A percentile compares a stretch with the other conserved stretches of the same genome.
Conservation (phyloP, 2,888 invertebrate genomes). For the Ormyrus labotus region DNA sequence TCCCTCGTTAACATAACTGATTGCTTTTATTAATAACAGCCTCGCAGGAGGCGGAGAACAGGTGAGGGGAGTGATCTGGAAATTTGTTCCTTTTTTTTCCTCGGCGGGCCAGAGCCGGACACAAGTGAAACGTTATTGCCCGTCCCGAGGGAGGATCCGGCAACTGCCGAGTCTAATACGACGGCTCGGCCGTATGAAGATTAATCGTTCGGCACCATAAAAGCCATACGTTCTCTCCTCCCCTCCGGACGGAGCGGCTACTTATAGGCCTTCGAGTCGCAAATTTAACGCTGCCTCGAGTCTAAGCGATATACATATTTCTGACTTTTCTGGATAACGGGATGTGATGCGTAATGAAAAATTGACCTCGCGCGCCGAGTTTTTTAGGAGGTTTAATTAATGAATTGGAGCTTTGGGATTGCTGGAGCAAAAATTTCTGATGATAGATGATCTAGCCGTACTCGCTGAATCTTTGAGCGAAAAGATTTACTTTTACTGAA, state of each 20-base stretch:
- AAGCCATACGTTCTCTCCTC: constrained; percentile 61
- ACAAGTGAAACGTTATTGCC: constrained; percentile 70
- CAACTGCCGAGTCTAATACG: constrained; percentile 66
- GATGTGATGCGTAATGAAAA: neutral
- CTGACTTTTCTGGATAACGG: neutral
- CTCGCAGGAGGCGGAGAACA: constrained; percentile 17
- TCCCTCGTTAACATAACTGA: constrained; percentile 47
- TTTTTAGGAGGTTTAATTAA: neutral
- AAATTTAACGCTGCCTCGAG: constrained; percentile 40
- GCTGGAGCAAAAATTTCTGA: too few relatives aligned
- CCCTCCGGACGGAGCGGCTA: constrained; percentile 53
- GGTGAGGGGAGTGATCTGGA: constrained; percentile 39
- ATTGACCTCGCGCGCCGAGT: neutral
- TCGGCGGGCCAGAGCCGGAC: constrained; percentile 27
- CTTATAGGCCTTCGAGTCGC: constrained; percentile 46
- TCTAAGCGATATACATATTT: neutral
- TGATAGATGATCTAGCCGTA: too few relatives aligned
- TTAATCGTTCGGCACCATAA: constrained; percentile 68
- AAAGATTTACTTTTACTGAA: too few relatives aligned
- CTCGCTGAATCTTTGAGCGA: too few relatives aligned
- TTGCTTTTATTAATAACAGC: constrained; percentile 51
- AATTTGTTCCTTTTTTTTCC: constrained; percentile 49
- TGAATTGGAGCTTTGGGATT: too few relatives aligned
- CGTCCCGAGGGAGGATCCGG: constrained; percentile 65
- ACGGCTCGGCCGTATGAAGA: constrained; percentile 66